Base-by-base conservation (phyloP, 1,140 invertebrate genomes). In the Episyrphus balteatus region DNA sequence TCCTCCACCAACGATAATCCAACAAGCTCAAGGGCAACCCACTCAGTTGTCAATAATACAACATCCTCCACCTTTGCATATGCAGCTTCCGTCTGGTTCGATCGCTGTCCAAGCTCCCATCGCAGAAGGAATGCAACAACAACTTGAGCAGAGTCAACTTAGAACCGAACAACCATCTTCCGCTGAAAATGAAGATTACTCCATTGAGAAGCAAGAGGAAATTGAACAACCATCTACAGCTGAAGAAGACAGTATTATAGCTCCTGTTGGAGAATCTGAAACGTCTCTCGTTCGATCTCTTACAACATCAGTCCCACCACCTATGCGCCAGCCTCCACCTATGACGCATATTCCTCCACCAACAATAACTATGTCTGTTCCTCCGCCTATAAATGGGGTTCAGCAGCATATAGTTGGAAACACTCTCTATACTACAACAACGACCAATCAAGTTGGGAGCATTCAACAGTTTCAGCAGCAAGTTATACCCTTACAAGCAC, bases 341-440 rank as follows among this genome's bases (percentile, higher is more conserved):
- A 18, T 21, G 13, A 42, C 40, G 7, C 40, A 42, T 13, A 18
- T 33, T 5, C 15, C 43, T 7, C n/a, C 43, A 7, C 46, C 46
- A 26, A 26, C 21, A 26, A 26, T 26, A 1, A 41, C 41, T 17
- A 48, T 48, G 47, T 12, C 47, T 8, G 40, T 48, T n/a, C 47
- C 47, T 9, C 47, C 47, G 34, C 47, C 47, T 18, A 48, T 42
- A 8, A n/a, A 5, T 5, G 21, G 37, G 14, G 46, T 47, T 8
- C 21, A 26, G 12, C 47, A 48, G 32, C 47, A 48, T 18, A 34
- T 48, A 12, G 47, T 48, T n/a, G 47, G 47, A n/a, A 48, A 42
- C 14, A 48, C 47, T 17, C 14, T 48, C 5, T 42, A 42, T n/a
- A 48, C 40, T 12, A 42, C 40, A n/a, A 10, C 31, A 26, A 26